Conservation (phyloP, 1,140 invertebrate species). For the Solenopsis fugax region DNA sequence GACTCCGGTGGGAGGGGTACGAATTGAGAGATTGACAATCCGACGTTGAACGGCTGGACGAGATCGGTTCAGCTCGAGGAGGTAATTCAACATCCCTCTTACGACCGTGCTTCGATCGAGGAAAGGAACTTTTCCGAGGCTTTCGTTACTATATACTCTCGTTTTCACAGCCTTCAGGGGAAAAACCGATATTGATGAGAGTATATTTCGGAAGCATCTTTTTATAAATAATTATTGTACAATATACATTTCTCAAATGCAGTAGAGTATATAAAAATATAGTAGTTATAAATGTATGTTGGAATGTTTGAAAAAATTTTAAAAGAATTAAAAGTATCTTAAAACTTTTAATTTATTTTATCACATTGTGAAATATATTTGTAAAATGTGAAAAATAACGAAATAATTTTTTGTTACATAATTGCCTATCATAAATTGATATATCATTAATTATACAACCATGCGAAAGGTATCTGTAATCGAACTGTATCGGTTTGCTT, state of each 20-base stretch:
- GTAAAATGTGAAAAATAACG: neutral
- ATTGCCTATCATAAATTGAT: conserved; percentile 9
- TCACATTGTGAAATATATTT: neutral
- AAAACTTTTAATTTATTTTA: neutral
- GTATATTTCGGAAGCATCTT: neutral
- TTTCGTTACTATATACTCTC: conserved; percentile 22
- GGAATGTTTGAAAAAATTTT: neutral
- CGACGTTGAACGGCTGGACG: conserved; percentile 48
- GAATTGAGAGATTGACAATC: conserved; percentile 52
- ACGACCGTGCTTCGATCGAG: conserved; percentile 15
- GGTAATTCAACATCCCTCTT: conserved; percentile 51
- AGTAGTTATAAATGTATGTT: neutral
- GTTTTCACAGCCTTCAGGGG: conserved; percentile 5
- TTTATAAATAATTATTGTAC: conserved; percentile 7
- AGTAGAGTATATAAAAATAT: neutral
- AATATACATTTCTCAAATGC: neutral
- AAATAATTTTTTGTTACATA: neutral
- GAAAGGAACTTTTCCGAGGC: neutral
- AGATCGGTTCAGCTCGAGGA: conserved; percentile 43
- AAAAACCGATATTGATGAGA: neutral
- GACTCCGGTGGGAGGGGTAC: neutral
- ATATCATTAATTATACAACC: conserved; percentile 3
- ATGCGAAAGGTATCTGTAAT: conserved; percentile 2
- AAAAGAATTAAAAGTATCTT: neutral
- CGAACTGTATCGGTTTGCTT: neutral